Evolutionary conservation across 2,797 vertebrate genomes (phyloP), one percentile per base, ranked within the genome.

Genomic region (Carapus acus): DNA sequence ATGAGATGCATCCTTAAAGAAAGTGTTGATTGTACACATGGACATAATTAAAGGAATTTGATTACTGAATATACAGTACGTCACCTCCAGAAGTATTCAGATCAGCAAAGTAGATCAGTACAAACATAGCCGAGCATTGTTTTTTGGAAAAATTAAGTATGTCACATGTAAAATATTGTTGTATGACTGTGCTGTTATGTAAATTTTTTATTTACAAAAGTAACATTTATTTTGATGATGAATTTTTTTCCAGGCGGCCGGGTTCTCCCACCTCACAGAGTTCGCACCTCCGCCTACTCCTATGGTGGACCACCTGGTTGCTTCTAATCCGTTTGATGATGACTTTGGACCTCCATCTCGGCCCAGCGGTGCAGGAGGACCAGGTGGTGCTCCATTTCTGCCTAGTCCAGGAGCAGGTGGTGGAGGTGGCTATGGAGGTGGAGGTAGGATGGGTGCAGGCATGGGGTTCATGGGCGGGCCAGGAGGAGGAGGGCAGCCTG

Each of bases 291-390:
- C 95, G 19, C 94, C 94, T 2, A 97, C 94, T 3, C 94, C 96
- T 8, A 98, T 97, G 96, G 94, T 98, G 57, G 96, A 97, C 46
- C 96, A 97, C 80, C 83, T 98, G 79, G 94, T 98, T 18, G 95
- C 95, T 1, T 98, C 96, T 50, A 98, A 98, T 69, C 94, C 96
- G 1, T 98, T 98, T 54, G 96, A 98, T 5, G 96, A 98, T 88
- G 96, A 98, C 78, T 97, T 96, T 24, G 90, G 90, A 8, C 75
- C 91, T 5, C 92, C 93, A 5, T 89, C 79, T 68, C 65, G 92
- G 87, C 66, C 94, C 63, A 57, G 78, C 78, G 73, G 86, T 59
- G 42, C 86, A 54, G 29, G 62, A 64, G 27, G 83, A 82, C 83
- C 90, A 76, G 67, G 86, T 43, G 87, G 88, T 14, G 83, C 89